Percentiles rank a stretch among this genome's conserved stretches.
phyloP scores from a whole-genome alignment of 2,113 vertebrate genomes.

The Corythornis madagascariensis region DNA sequence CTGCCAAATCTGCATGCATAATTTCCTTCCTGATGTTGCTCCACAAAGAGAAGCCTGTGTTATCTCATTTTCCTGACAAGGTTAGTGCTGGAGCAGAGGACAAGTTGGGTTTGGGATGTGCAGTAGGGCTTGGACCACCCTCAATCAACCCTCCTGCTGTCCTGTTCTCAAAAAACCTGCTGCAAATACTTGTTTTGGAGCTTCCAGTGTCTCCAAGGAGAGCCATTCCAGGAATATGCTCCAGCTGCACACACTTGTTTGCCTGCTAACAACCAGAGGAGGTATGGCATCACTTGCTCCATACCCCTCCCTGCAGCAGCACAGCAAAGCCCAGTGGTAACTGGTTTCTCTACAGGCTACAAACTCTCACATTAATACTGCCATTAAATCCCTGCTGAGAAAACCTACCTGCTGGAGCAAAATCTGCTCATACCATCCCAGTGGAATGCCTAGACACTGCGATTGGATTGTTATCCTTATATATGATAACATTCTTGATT shows the following conservation, averaged over 20 bases:
- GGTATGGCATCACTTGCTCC: background rate
- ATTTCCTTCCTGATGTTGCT: conserved; percentile 59
- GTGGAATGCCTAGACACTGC: background rate
- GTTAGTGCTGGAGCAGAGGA: background rate
- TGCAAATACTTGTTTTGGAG: background rate
- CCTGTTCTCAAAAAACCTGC: background rate
- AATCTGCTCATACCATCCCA: background rate
- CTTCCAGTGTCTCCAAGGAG: background rate
- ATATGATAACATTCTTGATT: background rate
- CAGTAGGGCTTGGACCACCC: background rate
- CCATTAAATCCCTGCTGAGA: background rate
- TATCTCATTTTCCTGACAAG: background rate
- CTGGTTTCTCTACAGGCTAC: background rate
- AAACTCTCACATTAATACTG: background rate
- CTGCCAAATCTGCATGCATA: background rate
- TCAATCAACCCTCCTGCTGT: background rate
- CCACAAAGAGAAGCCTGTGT: conserved; percentile 41
- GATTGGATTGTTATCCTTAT: background rate
- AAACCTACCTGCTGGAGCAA: conserved; percentile 28
- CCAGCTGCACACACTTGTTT: background rate
- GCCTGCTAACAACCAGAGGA: conserved; percentile 6
- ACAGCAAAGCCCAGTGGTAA: background rate
- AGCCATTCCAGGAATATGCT: background rate
- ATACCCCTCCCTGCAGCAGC: background rate
- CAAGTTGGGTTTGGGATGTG: background rate